Percentiles rank a stretch among this genome's conserved stretches.
phyloP scores from a whole-genome alignment of 2,797 vertebrate genomes.

The Pseudotriccus pelzelni region DNA sequence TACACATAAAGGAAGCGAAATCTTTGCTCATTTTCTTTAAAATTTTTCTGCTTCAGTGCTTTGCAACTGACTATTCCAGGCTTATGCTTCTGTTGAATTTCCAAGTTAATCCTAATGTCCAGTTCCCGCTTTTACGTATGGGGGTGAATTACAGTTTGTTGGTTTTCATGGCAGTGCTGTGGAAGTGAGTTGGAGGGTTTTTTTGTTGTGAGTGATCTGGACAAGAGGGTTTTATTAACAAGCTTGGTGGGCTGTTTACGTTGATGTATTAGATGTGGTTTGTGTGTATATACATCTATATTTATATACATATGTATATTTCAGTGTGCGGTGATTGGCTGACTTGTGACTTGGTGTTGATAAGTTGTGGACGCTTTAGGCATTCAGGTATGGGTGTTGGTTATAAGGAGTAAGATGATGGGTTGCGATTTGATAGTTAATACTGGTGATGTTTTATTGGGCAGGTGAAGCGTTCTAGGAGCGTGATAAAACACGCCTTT shows the following conservation, averaged over 20 bases:
- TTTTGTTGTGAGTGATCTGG: background rate
- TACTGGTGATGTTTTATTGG: rapidly evolving
- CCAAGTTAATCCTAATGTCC: background rate
- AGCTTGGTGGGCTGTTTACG: background rate
- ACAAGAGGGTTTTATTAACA: background rate
- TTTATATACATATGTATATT: background rate
- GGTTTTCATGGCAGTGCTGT: background rate
- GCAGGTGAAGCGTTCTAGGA: background rate
- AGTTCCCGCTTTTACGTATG: rapidly evolving
- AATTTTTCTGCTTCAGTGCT: background rate
- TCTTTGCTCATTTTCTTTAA: background rate
- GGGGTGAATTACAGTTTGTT: background rate
- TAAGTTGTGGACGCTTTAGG: background rate
- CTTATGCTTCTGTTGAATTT: background rate
- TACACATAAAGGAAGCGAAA: background rate
- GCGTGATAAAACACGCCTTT: rapidly evolving
- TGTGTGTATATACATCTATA: background rate
- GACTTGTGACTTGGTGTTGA: rapidly evolving
- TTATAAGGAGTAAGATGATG: background rate
- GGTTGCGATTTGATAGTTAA: rapidly evolving
- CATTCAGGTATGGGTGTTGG: background rate
- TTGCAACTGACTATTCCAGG: background rate
- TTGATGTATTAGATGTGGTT: background rate
- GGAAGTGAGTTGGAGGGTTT: background rate
- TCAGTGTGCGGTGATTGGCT: background rate